Base-by-base conservation (phyloP, 2,113 vertebrate genomes). In the Holacanthus passer region DNA sequence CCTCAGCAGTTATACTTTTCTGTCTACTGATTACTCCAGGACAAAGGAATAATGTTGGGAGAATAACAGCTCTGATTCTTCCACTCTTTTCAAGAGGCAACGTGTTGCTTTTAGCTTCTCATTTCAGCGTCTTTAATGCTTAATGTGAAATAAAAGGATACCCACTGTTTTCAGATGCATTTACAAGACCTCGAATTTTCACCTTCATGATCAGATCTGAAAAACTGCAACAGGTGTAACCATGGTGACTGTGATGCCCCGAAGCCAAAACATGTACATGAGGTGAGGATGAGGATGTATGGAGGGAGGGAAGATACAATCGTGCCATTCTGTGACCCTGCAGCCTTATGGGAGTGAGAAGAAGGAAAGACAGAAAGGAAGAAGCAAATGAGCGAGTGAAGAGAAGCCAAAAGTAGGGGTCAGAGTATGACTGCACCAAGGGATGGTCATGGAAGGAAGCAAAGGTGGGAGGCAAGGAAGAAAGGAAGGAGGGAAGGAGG, bases 311-410 rank as follows among this genome's bases (percentile, higher is more conserved):
- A 43, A 39, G 66, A 85, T 83, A 92, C 87, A 88, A 85, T 91
- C 87, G 53, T 92, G 92, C 89, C 90, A 87, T 91, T 92, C 83
- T 79, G 87, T 89, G 87, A 88, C 80, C 84, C 90, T 91, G 90
- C 91, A 88, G 88, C 91, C 68, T 82, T 67, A 79, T 59, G 73
- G 71, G 72, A 88, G 65, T 77, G 62, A 83, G 59, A 81, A 45
- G 52, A 72, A 76, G 75, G 79, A 83, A 43, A 69, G 48, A 67
- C 29, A 9, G 45, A 81, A 80, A 72, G 12, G 66, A 62, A 66
- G 60, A 81, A 69, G 72, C 48, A 52, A 67, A 83, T 69, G 82
- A 84, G 68, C 16, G 7, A 79, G 72, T 58, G 81, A 52, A 64
- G 39, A 84, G 29, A 60, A 84, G 78, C 59, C 45, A 83, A 56